Percentiles rank a stretch among this genome's conserved stretches.
These are phyloP conservation scores for Volucella inanis DNA, from an alignment of 2,888 invertebrate genomes.

Conservation along the genomic window DNA sequence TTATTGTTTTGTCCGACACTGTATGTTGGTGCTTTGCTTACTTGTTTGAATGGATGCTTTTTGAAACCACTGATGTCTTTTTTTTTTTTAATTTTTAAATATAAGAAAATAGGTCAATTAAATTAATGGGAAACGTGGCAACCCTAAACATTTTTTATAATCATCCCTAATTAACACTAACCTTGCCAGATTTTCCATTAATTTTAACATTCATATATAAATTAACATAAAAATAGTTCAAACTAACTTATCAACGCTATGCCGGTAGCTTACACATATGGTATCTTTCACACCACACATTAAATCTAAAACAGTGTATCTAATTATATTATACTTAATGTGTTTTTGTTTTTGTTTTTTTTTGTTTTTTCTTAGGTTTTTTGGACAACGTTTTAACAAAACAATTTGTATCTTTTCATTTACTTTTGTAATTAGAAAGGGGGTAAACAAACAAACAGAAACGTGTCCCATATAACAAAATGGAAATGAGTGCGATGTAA, in stretches of 20 bases:
- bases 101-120: not conserved
- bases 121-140: constrained; percentile 76
- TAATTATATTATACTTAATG: not conserved
- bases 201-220: constrained; percentile 38
- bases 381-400: not conserved
- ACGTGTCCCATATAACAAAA: constrained; percentile 2
- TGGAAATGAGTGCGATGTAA: not conserved
- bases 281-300: constrained; percentile 8
- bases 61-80: constrained; percentile 37
- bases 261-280: not conserved
- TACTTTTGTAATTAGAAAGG: constrained; percentile 8
- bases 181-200: constrained; percentile 64
- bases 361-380: not conserved
- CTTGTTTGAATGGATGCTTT: constrained; percentile 35
- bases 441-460: not conserved
- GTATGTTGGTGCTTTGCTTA: not conserved
- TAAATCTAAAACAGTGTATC: not conserved
- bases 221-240: constrained; percentile 18
- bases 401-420: not conserved
- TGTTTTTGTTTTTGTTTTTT: too few species aligned
- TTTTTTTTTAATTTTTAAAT: not conserved
- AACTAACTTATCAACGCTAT: constrained; percentile 30
- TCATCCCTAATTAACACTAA: constrained; percentile 50
- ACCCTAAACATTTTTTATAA: constrained; percentile 72
- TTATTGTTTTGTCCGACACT: too few species aligned